phyloP scores from a whole-genome alignment of 2,888 invertebrate species.

The Eristalis arbustorum region DNA sequence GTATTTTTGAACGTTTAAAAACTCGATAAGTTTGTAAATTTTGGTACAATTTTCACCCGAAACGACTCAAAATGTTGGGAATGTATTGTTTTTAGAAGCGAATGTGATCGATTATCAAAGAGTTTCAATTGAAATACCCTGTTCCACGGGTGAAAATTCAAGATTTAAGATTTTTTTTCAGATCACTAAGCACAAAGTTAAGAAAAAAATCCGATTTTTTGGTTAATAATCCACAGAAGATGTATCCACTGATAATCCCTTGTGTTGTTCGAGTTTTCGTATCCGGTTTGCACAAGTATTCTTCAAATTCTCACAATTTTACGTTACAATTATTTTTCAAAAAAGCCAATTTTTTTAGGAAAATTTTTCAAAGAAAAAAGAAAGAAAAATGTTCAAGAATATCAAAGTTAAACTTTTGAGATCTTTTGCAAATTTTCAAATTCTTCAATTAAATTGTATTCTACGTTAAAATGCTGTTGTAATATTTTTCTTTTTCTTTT shows the following conservation, averaged over 20 bases:
- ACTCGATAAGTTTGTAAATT: background rate
- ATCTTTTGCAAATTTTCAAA: slow-evolving; percentile 1
- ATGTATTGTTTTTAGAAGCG: slow-evolving; percentile 24
- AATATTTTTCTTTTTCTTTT: slow-evolving; percentile 1
- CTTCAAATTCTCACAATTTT: slow-evolving; percentile 46
- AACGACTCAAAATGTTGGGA: background rate
- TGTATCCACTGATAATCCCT: slow-evolving; percentile 71
- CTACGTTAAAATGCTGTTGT: slow-evolving; percentile 10
- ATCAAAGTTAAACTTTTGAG: slow-evolving; percentile 6
- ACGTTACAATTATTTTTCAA: slow-evolving; percentile 34
- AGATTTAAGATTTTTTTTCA: background rate
- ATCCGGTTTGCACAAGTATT: slow-evolving; percentile 57
- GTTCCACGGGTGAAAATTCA: background rate
- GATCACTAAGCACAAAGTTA: slow-evolving; percentile 46
- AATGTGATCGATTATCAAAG: slow-evolving; percentile 35
- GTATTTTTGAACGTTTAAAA: background rate
- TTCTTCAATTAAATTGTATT: background rate
- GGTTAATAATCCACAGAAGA: slow-evolving; percentile 54
- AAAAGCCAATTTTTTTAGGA: background rate
- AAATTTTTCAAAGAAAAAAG: slow-evolving; percentile 2
- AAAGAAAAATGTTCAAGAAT: background rate
- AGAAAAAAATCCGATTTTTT: slow-evolving; percentile 37
- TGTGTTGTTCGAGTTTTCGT: slow-evolving; percentile 45
- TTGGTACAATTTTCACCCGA: background rate
- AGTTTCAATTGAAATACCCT: background rate